Conservation (phyloP, 2,797 vertebrate species). For the Periophthalmus magnuspinnatus region DNA sequence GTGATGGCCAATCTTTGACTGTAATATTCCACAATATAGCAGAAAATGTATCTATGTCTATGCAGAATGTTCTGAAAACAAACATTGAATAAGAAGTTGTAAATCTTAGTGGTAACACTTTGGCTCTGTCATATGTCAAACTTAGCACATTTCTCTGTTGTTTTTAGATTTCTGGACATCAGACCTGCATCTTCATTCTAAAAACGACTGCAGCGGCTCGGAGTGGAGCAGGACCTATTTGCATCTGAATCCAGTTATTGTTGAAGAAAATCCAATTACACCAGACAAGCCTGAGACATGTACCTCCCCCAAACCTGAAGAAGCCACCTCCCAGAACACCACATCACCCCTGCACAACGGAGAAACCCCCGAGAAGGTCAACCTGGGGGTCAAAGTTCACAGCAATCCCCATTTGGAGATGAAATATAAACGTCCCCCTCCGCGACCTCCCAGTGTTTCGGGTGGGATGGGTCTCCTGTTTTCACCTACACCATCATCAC, state of each 20-base stretch:
- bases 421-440: conserved; percentile 74
- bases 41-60: too few species aligned
- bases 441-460: conserved; percentile 70
- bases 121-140: too few species aligned
- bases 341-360: conserved; percentile 51
- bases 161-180: conserved; percentile 90
- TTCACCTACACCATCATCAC: conserved; percentile 21
- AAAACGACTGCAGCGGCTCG: conserved; percentile 20
- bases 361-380: conserved; percentile 30
- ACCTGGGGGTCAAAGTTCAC: conserved; percentile 31
- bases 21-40: too few species aligned
- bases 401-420: conserved; percentile 26
- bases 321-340: conserved; percentile 11
- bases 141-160: not conserved
- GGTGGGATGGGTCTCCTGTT: conserved; percentile 34
- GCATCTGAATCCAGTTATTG: conserved; percentile 88
- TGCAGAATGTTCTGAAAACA: too few species aligned
- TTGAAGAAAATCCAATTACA: conserved; percentile 71
- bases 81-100: too few species aligned
- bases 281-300: conserved; percentile 40
- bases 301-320: not conserved
- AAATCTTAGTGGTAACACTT: too few species aligned
- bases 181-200: conserved; percentile 72
- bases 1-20: too few species aligned
- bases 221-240: conserved; percentile 73